Percentiles rank a stretch among this genome's conserved stretches.
Evolutionary conservation across 2,797 vertebrate species (phyloP).

Genomic region (Gastrophryne carolinensis): DNA sequence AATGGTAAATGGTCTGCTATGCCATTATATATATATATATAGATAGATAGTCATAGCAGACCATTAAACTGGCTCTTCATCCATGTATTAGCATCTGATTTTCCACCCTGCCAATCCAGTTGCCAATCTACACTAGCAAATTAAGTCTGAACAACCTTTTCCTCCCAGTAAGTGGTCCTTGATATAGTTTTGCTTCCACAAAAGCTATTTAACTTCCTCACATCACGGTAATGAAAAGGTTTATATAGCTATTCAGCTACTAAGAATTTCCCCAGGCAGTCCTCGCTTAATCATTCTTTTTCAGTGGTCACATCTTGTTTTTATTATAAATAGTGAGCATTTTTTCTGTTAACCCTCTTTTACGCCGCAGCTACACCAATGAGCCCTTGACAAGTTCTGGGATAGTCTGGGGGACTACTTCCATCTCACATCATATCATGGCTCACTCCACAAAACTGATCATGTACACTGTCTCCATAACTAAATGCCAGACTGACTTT

Average conservation of each 20-base stretch:
- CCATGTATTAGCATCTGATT: no score
- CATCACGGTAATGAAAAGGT: background rate
- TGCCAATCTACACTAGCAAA: no score
- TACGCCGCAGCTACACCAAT: background rate
- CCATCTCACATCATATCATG: background rate
- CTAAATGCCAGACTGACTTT: background rate
- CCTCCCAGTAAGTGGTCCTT: no score
- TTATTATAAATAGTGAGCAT: constrained; percentile 24
- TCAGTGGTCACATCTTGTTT: constrained; percentile 34
- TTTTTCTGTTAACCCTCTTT: constrained; percentile 24
- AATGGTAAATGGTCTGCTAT: no score
- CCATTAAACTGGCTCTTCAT: no score
- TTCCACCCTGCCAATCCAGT: no score
- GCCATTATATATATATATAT: no score
- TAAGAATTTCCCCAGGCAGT: constrained; percentile 14
- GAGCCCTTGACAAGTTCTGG: background rate
- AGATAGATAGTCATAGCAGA: no score
- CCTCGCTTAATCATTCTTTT: constrained; percentile 10
- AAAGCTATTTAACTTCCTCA: no score
- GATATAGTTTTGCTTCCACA: no score
- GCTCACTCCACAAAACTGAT: background rate
- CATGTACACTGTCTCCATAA: background rate
- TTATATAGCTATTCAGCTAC: background rate
- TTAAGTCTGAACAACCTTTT: no score
- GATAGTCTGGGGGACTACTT: background rate